Evolutionary conservation across 2,888 invertebrate genomes (phyloP), one percentile per base, ranked within the genome.

Genomic region (Neocrepidodera transversa): DNA sequence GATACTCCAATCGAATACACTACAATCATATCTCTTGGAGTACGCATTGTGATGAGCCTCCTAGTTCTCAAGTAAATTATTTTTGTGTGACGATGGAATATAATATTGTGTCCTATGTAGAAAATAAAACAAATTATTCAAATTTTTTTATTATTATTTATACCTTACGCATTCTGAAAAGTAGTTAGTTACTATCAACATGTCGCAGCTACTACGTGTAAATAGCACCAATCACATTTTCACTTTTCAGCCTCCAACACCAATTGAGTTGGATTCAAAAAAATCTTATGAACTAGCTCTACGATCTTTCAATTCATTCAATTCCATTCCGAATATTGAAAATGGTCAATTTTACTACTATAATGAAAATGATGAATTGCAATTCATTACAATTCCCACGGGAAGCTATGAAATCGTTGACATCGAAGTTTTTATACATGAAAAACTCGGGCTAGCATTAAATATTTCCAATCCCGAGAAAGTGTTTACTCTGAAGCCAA

Each of bases 321-420:
- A 48, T 49, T 48, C 16, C 18, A 72, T 76, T 51, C 74, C 74
- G 4, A 78, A 78, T 64, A 68, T 78, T 7, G 73, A 43, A 23
- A 6, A 23, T 23, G 23, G 23, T 6, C 23, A 23, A 6, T 68
- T 70, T 60, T 65, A 66, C 36, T 58, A 55, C 38, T 36, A 70
- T 26, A 50, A 68, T 28, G 56, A 60, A 13, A 4, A 13, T n/a
- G 32, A 36, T 1, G 16, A 16, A 13, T 38, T 18, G 6, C 28
- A 49, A 26, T 14, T n/a, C 14, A 51, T 73, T 14, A 55, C 48
- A n/a, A 63, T 75, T 50, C 73, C 73, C 13, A 65, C 60, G 1
- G 74, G 75, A 5, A 70, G 71, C 10, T 75, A 76, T 63, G 73
- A 76, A 69, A 65, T 76, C 18, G 61, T 67, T 5, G 68, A 74